Conservation (phyloP, 2,797 vertebrate genomes). For the Sebastes glaucus region DNA sequence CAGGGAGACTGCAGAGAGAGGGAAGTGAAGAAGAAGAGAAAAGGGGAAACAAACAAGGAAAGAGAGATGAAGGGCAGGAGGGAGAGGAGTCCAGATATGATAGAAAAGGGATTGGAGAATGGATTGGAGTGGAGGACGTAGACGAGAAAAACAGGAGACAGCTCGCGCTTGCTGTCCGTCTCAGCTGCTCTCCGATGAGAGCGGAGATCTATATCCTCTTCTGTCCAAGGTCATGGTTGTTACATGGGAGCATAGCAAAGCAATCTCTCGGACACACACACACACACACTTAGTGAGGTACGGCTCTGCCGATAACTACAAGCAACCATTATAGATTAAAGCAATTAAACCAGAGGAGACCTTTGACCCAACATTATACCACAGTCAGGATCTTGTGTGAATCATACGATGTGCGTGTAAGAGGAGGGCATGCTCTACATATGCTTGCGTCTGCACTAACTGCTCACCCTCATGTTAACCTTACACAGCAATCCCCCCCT, state of each 20-base stretch:
- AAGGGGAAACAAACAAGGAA: constrained; percentile 31
- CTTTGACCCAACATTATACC: constrained; percentile 77
- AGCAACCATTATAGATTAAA: constrained; percentile 80
- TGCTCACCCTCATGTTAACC: constrained; percentile 61
- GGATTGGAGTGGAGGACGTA: constrained; percentile 35
- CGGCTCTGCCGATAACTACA: constrained; percentile 77
- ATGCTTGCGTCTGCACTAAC: constrained; percentile 71
- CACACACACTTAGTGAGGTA: constrained; percentile 63
- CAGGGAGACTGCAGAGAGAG: not conserved
- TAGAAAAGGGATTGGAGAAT: constrained; percentile 26
- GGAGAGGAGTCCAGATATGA: constrained; percentile 36
- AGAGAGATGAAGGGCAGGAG: constrained; percentile 22
- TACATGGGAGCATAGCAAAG: constrained; percentile 74
- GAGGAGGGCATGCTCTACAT: constrained; percentile 64
- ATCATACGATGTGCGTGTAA: constrained; percentile 47
- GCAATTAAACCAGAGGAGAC: constrained; percentile 79
- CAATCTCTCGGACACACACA: constrained; percentile 51
- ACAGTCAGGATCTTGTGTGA: constrained; percentile 63
- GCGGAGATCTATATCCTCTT: constrained; percentile 74
- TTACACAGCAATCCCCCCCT: constrained; percentile 43
- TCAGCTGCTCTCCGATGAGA: constrained; percentile 51
- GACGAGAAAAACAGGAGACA: constrained; percentile 44
- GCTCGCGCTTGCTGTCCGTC: constrained; percentile 32
- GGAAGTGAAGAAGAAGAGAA: not conserved
- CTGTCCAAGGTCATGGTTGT: constrained; percentile 79